phyloP scores from a whole-genome alignment of 2,113 vertebrate genomes.

The Tragelaphus scriptus region DNA sequence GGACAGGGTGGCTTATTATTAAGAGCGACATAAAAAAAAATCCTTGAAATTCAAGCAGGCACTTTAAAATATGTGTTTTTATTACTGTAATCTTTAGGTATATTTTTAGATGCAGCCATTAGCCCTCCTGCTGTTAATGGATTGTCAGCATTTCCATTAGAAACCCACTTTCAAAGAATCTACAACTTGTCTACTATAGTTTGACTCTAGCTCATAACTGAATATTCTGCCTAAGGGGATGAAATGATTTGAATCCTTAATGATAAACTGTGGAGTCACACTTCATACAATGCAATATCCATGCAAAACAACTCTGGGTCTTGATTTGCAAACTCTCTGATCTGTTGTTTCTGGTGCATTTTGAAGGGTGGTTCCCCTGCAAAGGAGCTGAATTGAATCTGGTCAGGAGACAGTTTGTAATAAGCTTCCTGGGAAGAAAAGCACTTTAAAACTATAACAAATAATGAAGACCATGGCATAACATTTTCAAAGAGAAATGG shows the following conservation, averaged over 20 bases:
- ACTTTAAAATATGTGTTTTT: constrained; percentile 69
- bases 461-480: constrained; percentile 56
- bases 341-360: constrained; percentile 47
- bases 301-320: background rate
- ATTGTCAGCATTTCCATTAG: constrained; percentile 72
- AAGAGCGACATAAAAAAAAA: constrained; percentile 60
- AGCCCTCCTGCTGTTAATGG: constrained; percentile 67
- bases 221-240: constrained; percentile 35
- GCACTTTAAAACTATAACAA: constrained; percentile 66
- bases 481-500: constrained; percentile 61
- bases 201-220: constrained; percentile 48
- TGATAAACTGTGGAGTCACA: constrained; percentile 47
- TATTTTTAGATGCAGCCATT: constrained; percentile 68
- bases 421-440: constrained; percentile 68
- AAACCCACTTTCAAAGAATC: constrained; percentile 61
- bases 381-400: constrained; percentile 47
- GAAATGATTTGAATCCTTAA: constrained; percentile 58
- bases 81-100: constrained; percentile 67
- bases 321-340: constrained; percentile 11
- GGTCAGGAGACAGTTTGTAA: constrained; percentile 63
- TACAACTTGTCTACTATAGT: constrained; percentile 52
- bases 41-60: constrained; percentile 52
- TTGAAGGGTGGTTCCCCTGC: background rate
- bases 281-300: constrained; percentile 32
- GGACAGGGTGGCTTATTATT: constrained; percentile 55